Conservation (phyloP, 1,140 invertebrate genomes). For the Sarcophaga peregrina region DNA sequence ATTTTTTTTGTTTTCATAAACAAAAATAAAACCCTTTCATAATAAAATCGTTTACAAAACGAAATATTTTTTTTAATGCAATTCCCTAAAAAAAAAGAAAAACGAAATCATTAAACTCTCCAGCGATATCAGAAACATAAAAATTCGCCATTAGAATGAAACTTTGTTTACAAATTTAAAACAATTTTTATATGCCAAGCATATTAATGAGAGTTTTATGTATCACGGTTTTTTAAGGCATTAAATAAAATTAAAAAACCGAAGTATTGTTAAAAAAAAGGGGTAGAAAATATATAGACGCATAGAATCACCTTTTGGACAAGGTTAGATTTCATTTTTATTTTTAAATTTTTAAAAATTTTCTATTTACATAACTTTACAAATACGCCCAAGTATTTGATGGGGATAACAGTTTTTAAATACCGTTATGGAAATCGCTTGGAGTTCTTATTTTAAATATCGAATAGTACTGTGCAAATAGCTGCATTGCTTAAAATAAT, state of each 20-base stretch:
- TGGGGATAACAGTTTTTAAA: no score
- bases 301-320: no score
- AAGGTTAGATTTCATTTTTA: no score
- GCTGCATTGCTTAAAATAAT: no score
- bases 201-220: slow-evolving; percentile 15
- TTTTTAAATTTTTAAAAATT: no score
- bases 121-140: not conserved
- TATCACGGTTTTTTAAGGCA: not conserved
- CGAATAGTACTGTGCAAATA: no score
- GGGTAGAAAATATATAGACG: no score
- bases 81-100: not conserved
- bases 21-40: not conserved
- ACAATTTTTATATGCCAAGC: slow-evolving; percentile 21
- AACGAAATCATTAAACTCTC: not conserved
- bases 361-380: no score
- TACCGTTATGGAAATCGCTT: no score
- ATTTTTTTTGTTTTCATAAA: not conserved
- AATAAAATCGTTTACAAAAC: not conserved
- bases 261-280: not conserved
- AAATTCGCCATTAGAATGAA: not conserved
- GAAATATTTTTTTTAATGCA: not conserved
- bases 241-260: not conserved
- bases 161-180: not conserved
- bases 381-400: no score
- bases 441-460: no score